Evolutionary conservation across 53 echinoderm and acorn worm species (phyloP), one percentile per base, ranked within the genome.

Genomic region (Hippasteria phrygiana): DNA sequence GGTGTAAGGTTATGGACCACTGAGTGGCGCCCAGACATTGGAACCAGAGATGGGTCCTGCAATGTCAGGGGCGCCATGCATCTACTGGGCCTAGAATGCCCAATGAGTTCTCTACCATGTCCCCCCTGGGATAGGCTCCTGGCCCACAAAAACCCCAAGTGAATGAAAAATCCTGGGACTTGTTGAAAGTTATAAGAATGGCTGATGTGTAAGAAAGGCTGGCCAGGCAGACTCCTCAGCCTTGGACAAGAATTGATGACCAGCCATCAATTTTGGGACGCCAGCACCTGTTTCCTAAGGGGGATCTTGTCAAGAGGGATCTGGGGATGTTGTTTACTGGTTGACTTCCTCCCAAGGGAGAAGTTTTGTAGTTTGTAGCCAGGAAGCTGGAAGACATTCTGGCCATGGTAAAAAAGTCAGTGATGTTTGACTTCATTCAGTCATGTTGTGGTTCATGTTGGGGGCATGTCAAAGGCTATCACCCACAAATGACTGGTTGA

Each of bases 371-470:
- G 17, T n/a, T n/a, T n/a, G n/a, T n/a, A n/a, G n/a, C n/a, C n/a
- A n/a, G n/a, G n/a, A n/a, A n/a, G n/a, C n/a, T 20, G 6, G 2
- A 17, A 2, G 43, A 1, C 36, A 42, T 42, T 22, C 62, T 14
- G 22, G 41, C n/a, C n/a, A n/a, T n/a, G n/a, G 43, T 8, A 43
- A 10, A 22, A 4, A 73, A 22, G n/a, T 73, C 40, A 42, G 34
- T n/a, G 28, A 48, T 50, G 77, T 77, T 62, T 1, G 50, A 64
- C 66, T 65, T 65, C 82, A 63, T 43, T 82, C 64, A 45, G 43
- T 82, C 29, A 82, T 82, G 82, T 82, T 82, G 31, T 45, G 82
- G 82, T 79, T 79, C 79, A 79, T 11, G 26, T 26, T 53, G 13
- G 41, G 79, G 79, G 34, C 62, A 79, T 62, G 56, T 79, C 56